Percentiles rank a stretch among this genome's conserved stretches.
These are phyloP conservation scores for Monopterus albus DNA, from an alignment of 2,113 vertebrate genomes.

Conservation along the genomic window DNA sequence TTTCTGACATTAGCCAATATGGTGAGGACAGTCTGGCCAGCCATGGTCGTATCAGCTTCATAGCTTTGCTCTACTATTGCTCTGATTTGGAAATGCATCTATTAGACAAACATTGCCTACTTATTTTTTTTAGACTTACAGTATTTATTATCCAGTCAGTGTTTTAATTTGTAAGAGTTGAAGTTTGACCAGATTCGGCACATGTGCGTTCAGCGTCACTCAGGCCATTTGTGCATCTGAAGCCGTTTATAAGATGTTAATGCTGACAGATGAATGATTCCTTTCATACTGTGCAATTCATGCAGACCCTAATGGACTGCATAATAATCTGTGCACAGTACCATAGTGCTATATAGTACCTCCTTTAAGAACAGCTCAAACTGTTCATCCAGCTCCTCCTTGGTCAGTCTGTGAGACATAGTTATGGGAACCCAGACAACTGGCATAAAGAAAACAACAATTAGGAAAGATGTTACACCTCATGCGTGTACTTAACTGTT, in stretches of 20 bases:
- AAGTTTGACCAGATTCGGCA: no score
- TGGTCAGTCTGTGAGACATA: constrained; percentile 86
- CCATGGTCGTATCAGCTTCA: neutral
- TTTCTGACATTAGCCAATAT: no score
- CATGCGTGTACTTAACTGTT: neutral
- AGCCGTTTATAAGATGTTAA: no score
- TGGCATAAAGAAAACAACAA: neutral
- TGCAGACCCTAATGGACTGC: neutral
- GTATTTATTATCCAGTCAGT: neutral
- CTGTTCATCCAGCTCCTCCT: constrained; percentile 90
- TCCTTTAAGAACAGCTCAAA: constrained; percentile 96
- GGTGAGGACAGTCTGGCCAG: no score
- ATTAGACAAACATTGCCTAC: neutral
- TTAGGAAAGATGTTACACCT: neutral
- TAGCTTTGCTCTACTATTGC: neutral
- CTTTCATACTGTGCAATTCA: neutral
- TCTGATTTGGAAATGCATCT: neutral
- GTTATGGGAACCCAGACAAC: neutral
- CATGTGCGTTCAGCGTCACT: no score
- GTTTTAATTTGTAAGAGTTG: neutral
- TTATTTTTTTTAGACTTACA: neutral
- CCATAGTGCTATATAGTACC: no score
- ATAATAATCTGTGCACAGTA: neutral
- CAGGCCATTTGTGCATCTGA: no score
- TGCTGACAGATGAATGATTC: neutral